A percentile compares a stretch with the other conserved stretches of the same genome.
Conservation (phyloP, 2,888 invertebrate genomes). For the Diarsia rubi region DNA sequence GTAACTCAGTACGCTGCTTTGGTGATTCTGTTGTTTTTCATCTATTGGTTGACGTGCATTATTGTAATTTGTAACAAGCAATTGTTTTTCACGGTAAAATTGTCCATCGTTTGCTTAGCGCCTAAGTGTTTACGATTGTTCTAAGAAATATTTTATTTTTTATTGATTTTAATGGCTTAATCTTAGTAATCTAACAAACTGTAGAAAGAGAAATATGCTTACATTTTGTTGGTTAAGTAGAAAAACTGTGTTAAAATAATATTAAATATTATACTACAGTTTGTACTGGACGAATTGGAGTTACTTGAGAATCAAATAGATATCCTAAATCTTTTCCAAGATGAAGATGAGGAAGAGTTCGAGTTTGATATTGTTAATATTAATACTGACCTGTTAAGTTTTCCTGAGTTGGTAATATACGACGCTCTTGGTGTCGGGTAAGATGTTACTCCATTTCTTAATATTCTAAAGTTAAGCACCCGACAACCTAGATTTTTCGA, state of each 20-base stretch:
- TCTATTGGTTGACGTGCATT: neutral
- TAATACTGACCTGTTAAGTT: slow-evolving; percentile 76
- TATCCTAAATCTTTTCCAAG: slow-evolving; percentile 78
- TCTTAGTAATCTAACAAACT: neutral
- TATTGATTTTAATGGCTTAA: neutral
- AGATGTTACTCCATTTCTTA: slow-evolving; percentile 26
- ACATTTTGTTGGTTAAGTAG: neutral
- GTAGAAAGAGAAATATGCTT: neutral
- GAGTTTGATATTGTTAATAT: slow-evolving; percentile 88
- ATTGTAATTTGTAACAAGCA: too few species aligned
- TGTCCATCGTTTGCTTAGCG: neutral
- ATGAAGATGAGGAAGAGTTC: slow-evolving; percentile 88
- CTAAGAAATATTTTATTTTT: neutral
- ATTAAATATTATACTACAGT: neutral
- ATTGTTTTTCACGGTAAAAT: neutral
- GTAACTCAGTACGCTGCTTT: too few species aligned
- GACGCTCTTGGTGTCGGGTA: slow-evolving; percentile 60
- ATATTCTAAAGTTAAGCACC: neutral
- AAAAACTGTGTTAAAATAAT: neutral
- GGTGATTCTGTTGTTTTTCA: neutral
- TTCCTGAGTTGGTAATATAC: slow-evolving; percentile 77
- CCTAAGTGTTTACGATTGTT: neutral
- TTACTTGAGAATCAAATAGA: slow-evolving; percentile 65
- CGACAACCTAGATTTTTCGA: neutral
- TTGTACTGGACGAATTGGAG: neutral